These are phyloP conservation scores for Aricia agestis DNA, from an alignment of 1,140 invertebrate species.

Conservation along the genomic window DNA sequence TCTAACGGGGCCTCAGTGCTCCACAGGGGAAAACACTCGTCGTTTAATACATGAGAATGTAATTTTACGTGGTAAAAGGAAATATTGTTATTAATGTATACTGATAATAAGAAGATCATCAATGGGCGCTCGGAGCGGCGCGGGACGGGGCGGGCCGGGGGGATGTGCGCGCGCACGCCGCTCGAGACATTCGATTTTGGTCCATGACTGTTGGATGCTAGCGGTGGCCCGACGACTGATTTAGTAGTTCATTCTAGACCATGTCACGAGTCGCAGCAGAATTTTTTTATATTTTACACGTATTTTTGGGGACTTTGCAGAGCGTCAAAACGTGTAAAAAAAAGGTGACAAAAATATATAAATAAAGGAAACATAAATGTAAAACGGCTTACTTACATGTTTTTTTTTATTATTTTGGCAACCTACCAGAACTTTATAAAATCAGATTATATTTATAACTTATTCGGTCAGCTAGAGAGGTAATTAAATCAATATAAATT, in stretches of 20 bases:
- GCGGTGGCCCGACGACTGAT: slow-evolving; percentile 61
- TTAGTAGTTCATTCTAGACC: slow-evolving; percentile 71
- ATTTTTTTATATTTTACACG: slow-evolving; percentile 36
- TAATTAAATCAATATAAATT: no score
- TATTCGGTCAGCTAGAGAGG: no score
- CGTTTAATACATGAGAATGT: not conserved
- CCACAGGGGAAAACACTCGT: not conserved
- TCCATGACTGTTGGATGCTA: slow-evolving; percentile 76
- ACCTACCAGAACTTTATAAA: no score
- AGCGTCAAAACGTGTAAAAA: no score
- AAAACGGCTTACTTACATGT: no score
- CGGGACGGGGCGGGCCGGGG: slow-evolving; percentile 51
- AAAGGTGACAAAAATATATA: no score
- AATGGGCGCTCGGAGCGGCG: slow-evolving; percentile 65
- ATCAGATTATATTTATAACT: no score
- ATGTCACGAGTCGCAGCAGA: slow-evolving; percentile 44
- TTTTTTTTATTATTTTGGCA: no score
- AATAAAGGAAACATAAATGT: no score
- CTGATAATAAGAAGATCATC: slow-evolving; percentile 69
- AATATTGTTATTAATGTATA: slow-evolving; percentile 40
- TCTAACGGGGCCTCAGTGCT: not conserved
- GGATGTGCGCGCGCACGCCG: slow-evolving; percentile 65
- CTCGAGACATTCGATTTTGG: slow-evolving; percentile 76
- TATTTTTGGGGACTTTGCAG: slow-evolving; percentile 1
- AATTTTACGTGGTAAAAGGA: slow-evolving; percentile 4